Evolutionary conservation across 2,113 vertebrate genomes (phyloP).

Genomic region (Mystacornis crossleyi): DNA sequence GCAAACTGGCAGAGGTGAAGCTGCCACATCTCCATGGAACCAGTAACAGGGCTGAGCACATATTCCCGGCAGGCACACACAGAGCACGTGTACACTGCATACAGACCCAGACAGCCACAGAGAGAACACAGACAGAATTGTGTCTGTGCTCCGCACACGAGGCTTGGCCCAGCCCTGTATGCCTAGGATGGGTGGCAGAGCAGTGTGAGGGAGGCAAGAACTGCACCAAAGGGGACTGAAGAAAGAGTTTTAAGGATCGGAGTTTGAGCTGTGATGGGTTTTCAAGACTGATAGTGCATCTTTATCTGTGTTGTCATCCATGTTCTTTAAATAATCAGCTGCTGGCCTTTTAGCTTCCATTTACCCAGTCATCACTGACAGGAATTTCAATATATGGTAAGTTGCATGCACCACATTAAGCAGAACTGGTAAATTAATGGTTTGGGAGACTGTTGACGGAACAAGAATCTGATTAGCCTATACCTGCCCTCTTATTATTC

Average conservation of each 20-base stretch:
- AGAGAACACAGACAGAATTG: not conserved
- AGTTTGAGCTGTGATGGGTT: not conserved
- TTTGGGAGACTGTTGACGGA: not conserved
- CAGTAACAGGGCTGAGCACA: not conserved
- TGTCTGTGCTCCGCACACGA: accelerated
- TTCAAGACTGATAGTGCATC: not conserved
- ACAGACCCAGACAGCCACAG: not conserved
- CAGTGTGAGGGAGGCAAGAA: not conserved
- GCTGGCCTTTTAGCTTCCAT: not conserved
- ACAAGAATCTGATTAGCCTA: not conserved
- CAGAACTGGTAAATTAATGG: not conserved
- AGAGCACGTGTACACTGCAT: accelerated
- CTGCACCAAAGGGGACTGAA: not conserved
- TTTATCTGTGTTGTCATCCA: not conserved
- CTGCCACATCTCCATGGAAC: not conserved
- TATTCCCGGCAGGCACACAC: not conserved
- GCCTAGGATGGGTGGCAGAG: accelerated
- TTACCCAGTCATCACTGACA: not conserved
- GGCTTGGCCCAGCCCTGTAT: not conserved
- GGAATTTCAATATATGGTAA: not conserved
- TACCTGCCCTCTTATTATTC: not conserved
- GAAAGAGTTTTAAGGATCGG: not conserved
- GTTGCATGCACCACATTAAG: not conserved
- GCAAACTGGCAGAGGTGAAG: not conserved
- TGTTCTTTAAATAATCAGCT: not conserved